Conservation (phyloP, 2,113 vertebrate species). For the Equus quagga region DNA sequence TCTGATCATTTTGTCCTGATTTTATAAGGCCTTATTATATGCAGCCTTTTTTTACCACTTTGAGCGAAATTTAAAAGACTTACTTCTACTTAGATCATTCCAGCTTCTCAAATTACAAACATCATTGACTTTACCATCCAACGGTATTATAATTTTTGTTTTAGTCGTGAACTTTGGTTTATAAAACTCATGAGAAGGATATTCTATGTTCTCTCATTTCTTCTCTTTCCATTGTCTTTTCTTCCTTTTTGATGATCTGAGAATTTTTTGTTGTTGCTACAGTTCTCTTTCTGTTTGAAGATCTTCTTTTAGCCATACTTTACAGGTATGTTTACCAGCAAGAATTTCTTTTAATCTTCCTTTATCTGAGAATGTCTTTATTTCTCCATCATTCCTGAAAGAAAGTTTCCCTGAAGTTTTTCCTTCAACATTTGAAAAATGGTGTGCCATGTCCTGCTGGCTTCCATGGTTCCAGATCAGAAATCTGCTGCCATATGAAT, state of each 20-base stretch:
- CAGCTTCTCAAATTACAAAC: background rate
- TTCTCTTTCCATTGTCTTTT: background rate
- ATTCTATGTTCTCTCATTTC: background rate
- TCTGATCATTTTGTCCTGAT: background rate
- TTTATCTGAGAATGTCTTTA: background rate
- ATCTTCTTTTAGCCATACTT: background rate
- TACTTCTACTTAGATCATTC: background rate
- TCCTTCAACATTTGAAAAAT: background rate
- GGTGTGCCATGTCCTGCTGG: fast-evolving
- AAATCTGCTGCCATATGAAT: background rate
- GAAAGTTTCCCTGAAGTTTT: background rate
- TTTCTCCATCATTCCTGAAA: background rate
- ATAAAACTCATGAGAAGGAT: background rate
- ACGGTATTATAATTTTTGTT: background rate
- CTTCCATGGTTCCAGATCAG: background rate
- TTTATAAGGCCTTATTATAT: background rate
- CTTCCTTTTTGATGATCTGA: background rate
- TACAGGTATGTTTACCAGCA: background rate
- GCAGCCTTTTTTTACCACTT: background rate
- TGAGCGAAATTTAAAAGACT: background rate
- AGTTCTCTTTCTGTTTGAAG: background rate
- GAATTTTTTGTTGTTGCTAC: background rate
- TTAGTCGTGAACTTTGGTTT: background rate
- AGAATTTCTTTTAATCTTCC: background rate
- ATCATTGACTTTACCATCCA: background rate